These are phyloP conservation scores for Monopterus albus DNA, from an alignment of 2,113 vertebrate genomes.

Conservation along the genomic window DNA sequence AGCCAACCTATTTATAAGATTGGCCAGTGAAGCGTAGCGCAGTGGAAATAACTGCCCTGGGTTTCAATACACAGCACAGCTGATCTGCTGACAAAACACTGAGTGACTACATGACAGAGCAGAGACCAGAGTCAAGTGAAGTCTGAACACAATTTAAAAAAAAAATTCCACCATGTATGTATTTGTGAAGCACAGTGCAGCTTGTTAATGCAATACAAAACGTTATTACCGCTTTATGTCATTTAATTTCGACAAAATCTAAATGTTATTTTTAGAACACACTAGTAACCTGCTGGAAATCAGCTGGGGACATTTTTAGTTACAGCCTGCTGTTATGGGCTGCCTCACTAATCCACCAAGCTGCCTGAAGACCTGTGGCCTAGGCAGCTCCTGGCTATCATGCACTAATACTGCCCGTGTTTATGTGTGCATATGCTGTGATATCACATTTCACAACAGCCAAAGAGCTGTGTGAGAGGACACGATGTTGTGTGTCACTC, in stretches of 20 bases:
- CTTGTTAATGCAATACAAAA: no score
- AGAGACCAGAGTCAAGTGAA: conserved; percentile 4
- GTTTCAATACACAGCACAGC: conserved; percentile 46
- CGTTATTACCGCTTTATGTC: no score
- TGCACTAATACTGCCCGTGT: neutral
- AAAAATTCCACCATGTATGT: no score
- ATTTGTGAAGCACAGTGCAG: neutral
- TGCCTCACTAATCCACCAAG: conserved; percentile 57
- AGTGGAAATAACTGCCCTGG: conserved; percentile 57
- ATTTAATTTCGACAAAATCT: no score
- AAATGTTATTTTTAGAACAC: no score
- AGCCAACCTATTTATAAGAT: conserved; percentile 69
- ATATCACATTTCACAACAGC: conserved; percentile 46
- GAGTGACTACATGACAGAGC: neutral
- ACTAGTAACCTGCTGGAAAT: neutral
- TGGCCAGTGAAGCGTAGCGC: conserved; percentile 8
- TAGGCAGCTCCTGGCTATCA: conserved; percentile 43
- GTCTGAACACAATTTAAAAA: neutral
- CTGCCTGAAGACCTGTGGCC: conserved; percentile 43
- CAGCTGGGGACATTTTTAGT: neutral
- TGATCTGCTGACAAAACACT: conserved; percentile 31
- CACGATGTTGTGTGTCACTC: conserved; percentile 42
- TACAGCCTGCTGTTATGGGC: conserved; percentile 19
- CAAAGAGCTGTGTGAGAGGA: conserved; percentile 45
- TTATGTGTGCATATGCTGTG: neutral